Conservation (phyloP, 2,888 invertebrate species). For the Leptothorax acervorum region DNA sequence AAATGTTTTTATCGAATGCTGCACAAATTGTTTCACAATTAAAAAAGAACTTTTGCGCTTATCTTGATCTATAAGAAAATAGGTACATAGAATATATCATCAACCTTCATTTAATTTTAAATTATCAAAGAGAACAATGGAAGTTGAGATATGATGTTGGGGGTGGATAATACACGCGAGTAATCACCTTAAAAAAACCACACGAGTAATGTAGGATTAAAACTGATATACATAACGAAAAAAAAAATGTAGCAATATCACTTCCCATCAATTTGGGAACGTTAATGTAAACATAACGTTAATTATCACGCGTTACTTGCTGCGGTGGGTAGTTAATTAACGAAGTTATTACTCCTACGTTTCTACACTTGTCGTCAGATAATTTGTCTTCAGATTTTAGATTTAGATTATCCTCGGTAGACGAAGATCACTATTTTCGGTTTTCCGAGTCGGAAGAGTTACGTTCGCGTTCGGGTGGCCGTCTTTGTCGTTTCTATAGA, state of each 20-base stretch:
- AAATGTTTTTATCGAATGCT: too few species aligned
- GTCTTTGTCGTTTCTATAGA: constrained; percentile 79
- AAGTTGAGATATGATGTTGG: too few species aligned
- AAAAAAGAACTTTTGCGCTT: too few species aligned
- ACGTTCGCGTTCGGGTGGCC: constrained; percentile 52
- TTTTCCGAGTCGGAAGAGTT: constrained; percentile 56
- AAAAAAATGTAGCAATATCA: not conserved
- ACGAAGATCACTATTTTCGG: constrained; percentile 55
- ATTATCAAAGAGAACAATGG: too few species aligned
- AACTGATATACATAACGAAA: too few species aligned
- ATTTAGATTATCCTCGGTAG: constrained; percentile 9
- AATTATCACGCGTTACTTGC: not conserved
- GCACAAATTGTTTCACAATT: too few species aligned
- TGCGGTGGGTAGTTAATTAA: not conserved
- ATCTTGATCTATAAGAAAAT: too few species aligned
- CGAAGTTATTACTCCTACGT: not conserved
- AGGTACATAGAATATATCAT: too few species aligned
- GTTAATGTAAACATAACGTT: not conserved
- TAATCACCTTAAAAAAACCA: too few species aligned
- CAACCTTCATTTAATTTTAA: too few species aligned
- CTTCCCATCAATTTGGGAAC: not conserved
- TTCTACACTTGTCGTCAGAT: not conserved
- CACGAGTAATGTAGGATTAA: too few species aligned
- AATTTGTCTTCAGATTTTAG: not conserved
- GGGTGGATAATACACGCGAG: too few species aligned